Evolutionary conservation across 2,797 vertebrate species (phyloP), one percentile per base, ranked within the genome.

Genomic region (Oreochromis grahami): DNA sequence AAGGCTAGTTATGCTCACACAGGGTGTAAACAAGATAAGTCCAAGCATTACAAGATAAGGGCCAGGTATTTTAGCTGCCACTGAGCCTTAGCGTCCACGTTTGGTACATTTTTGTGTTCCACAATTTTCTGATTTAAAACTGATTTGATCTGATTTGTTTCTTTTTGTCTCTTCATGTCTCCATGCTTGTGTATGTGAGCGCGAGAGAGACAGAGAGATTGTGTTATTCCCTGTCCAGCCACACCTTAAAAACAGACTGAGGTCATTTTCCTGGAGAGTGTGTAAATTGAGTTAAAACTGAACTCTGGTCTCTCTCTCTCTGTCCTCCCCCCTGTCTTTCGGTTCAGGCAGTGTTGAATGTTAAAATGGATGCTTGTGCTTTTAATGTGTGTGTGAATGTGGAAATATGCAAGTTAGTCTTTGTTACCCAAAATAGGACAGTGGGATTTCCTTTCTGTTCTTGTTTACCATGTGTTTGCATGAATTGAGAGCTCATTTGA

Each of bases 181-280:
- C 36, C 13, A 5, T n/a, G 52, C 12, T 85, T 80, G 77, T 90
- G 81, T 90, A 77, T 88, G 78, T 78, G 76, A 72, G 81, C 17
- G 3, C 3, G n/a, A 41, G 63, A 21, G 34, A 41, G 60, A 82
- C 60, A 7, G 38, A 26, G 38, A 45, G 65, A 82, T 63, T 87
- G 14, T 88, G 86, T 90, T 93, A 70, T 91, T 90, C 81, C 80
- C 56, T 88, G 76, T 89, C 80, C 80, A 41, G 88, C 93, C 94
- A 92, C 94, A 89, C 94, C 94, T 95, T 94, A 88, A 90, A 92
- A 93, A 88, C 89, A 88, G 86, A 84, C 93, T 94, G 93, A 95
- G 89, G 88, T 95, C 92, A 95, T 95, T 94, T 95, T 95, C 91
- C 93, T 90, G 86, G 89, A 91, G 89, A 81, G 86, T 77, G 58